Evolutionary conservation across 1,140 invertebrate species (phyloP), one percentile per base, ranked within the genome.

Genomic region (Acromyrmex echinatior): DNA sequence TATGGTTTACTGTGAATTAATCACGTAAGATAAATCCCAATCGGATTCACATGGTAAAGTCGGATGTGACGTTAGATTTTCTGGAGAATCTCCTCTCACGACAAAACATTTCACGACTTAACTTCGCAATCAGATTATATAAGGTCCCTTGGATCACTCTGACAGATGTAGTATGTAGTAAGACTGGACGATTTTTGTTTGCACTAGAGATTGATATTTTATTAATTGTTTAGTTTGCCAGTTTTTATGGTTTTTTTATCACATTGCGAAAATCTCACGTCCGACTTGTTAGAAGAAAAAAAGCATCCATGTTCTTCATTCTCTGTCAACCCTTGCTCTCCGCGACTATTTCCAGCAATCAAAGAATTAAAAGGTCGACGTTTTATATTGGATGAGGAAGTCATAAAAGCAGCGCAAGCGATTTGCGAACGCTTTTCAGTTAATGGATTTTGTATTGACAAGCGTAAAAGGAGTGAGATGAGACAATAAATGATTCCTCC

Each of bases 1-100:
- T 31, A 39, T 31, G 49, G 14, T 80, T 70, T 81, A 45, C 16
- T 21, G 16, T 51, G n/a, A 10, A 71, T 81, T 81, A 81, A 58
- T 70, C 31, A 58, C 39, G 9, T 71, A 71, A 58, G 49, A 60
- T 71, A 81, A 80, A 70, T 70, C 49, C 39, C 78, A 70, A 80
- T 53, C 62, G n/a, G 28, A 68, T 80, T 70, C 28, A 25, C 49
- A 62, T 45, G 28, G 49, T 56, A 80, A 70, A 56, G 49, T 31
- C 45, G 39, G 39, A 58, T 5, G n/a, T 80, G 31, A 80, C 49
- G 9, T 56, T 79, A 79, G 28, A 66, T 35, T 39, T 80, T 53
- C n/a, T 49, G 25, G 25, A 80, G 45, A 7, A 70, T 56, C 16
- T 10, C 10, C n/a, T 53, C 66, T 71, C 12, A 28, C 16, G 25